Percentiles rank a stretch among this genome's conserved stretches.
phyloP scores from a whole-genome alignment of 2,888 invertebrate species.

The Rhogogaster chlorosoma region DNA sequence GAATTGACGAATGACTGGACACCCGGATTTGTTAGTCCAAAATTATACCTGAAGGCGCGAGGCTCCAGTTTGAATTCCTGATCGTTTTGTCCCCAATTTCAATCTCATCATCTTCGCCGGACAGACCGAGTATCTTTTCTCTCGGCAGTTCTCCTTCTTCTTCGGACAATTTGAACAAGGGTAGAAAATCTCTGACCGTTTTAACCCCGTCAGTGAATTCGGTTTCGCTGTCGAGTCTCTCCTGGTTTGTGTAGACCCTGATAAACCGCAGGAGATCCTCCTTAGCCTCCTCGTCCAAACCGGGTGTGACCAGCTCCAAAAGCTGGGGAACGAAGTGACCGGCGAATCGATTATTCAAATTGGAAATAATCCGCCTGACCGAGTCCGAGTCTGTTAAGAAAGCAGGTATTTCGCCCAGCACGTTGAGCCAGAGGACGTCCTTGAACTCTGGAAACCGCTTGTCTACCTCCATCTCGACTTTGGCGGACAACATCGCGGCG shows the following conservation, averaged over 20 bases:
- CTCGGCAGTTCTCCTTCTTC: slow-evolving; percentile 11
- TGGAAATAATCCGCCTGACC: slow-evolving; percentile 63
- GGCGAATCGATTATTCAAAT: slow-evolving; percentile 68
- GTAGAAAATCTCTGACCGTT: slow-evolving; percentile 77
- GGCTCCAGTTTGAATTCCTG: slow-evolving; percentile 67
- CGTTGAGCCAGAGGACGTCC: slow-evolving; percentile 63
- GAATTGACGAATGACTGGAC: no score
- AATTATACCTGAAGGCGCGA: neutral
- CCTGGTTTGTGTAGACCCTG: slow-evolving; percentile 69
- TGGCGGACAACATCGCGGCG: slow-evolving; percentile 58
- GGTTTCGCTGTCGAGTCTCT: slow-evolving; percentile 62
- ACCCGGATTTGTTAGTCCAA: no score
- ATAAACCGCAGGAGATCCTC: slow-evolving; percentile 64
- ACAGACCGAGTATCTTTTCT: neutral
- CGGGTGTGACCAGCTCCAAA: slow-evolving; percentile 66
- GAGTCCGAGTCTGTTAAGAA: slow-evolving; percentile 66
- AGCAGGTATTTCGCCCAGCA: slow-evolving; percentile 60
- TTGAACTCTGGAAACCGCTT: slow-evolving; percentile 62
- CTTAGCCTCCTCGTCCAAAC: slow-evolving; percentile 58
- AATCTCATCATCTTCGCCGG: slow-evolving; percentile 39
- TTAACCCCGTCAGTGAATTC: slow-evolving; percentile 69
- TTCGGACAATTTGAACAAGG: slow-evolving; percentile 1
- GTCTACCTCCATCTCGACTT: slow-evolving; percentile 63
- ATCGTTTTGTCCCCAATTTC: slow-evolving; percentile 62
- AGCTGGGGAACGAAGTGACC: slow-evolving; percentile 64